A percentile compares a stretch with the other conserved stretches of the same genome.
Conservation (phyloP, 2,888 invertebrate species). For the Calameuta pallipes region DNA sequence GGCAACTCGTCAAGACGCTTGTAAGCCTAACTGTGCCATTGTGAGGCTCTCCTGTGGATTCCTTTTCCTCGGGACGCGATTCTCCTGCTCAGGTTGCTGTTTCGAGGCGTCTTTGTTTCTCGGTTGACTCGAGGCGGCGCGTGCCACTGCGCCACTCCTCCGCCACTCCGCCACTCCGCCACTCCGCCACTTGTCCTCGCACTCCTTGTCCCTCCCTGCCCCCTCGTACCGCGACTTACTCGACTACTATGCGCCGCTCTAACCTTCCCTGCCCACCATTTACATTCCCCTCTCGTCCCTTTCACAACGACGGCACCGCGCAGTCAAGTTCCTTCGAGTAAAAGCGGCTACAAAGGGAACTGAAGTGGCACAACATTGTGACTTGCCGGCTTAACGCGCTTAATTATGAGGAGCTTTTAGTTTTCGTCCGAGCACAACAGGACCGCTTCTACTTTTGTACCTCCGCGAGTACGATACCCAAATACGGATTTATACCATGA, state of each 20-base stretch:
- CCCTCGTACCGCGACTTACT: neutral
- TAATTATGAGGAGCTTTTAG: conserved; percentile 35
- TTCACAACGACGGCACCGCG: neutral
- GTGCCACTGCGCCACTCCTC: conserved; percentile 36
- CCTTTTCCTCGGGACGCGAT: conserved; percentile 32
- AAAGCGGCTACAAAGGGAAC: conserved; percentile 29
- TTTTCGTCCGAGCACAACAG: neutral
- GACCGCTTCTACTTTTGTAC: neutral
- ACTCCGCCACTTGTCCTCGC: conserved; percentile 37
- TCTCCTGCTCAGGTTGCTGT: conserved; percentile 39
- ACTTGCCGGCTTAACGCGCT: conserved; percentile 41
- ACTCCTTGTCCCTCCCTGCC: neutral
- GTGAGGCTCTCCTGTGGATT: conserved; percentile 41
- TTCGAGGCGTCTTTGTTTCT: conserved; percentile 53
- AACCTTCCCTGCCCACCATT: neutral
- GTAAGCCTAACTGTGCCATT: conserved; percentile 61
- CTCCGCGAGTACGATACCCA: neutral
- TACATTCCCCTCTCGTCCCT: neutral
- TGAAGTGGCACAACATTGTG: conserved; percentile 39
- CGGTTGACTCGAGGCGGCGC: conserved; percentile 41
- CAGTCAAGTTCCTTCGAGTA: conserved; percentile 31
- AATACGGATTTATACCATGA: neutral
- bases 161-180: conserved; percentile 15
- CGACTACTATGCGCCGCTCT: neutral
- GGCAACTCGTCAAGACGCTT: conserved; percentile 65